phyloP scores from a whole-genome alignment of 2,113 vertebrate species.

The Capreolus pygargus region DNA sequence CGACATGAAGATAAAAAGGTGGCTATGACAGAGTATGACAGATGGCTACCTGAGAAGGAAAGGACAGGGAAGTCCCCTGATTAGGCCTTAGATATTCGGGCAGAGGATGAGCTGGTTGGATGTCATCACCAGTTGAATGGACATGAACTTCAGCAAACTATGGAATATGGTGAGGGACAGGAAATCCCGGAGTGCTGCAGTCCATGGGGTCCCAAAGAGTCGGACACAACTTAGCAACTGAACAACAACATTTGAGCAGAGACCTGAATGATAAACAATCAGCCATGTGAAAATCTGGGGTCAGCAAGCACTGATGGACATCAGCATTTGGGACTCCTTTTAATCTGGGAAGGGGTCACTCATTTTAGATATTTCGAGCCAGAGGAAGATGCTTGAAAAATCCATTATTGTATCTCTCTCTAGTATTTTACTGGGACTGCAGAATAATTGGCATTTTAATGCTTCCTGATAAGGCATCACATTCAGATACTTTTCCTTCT shows the following conservation, averaged over 20 bases:
- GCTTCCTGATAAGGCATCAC: neutral
- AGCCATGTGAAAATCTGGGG: neutral
- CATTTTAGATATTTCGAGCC: neutral
- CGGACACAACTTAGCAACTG: neutral
- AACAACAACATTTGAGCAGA: neutral
- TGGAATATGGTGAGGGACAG: neutral
- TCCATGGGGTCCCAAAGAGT: neutral
- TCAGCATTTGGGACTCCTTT: neutral
- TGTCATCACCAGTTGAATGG: neutral
- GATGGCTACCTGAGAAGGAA: neutral
- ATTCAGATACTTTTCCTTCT: conserved; percentile 24
- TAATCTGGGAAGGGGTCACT: neutral
- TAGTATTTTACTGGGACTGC: neutral
- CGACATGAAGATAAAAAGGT: neutral
- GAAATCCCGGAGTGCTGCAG: neutral
- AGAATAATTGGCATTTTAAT: neutral
- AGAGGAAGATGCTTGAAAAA: neutral
- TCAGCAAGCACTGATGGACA: neutral
- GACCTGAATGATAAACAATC: neutral
- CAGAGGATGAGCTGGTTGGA: neutral
- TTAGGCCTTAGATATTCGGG: neutral
- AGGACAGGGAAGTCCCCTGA: neutral
- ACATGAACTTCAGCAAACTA: neutral
- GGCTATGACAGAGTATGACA: neutral
- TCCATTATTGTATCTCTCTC: neutral